Evolutionary conservation across 2,113 vertebrate genomes (phyloP).

Genomic region (Fulmarus glacialis): DNA sequence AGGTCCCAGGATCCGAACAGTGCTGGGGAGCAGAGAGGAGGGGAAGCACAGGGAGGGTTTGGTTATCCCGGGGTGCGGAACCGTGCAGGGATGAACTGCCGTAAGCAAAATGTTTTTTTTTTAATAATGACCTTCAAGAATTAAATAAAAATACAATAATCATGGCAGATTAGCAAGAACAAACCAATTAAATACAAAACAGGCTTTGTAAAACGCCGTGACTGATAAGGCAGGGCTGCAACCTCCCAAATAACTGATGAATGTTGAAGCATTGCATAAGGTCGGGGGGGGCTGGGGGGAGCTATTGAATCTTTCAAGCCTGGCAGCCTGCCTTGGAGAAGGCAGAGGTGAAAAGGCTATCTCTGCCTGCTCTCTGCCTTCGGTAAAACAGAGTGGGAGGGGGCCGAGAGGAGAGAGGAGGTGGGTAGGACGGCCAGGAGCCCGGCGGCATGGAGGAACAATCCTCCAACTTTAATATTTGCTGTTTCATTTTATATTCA

Average conservation of each 20-base stretch:
- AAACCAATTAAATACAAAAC: slow-evolving; percentile 73
- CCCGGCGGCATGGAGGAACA: slow-evolving; percentile 64
- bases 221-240: slow-evolving; percentile 41
- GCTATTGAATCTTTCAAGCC: slow-evolving; percentile 34
- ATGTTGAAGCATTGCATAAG: not conserved
- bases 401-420: not conserved
- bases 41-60: not conserved
- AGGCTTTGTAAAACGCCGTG: slow-evolving; percentile 10
- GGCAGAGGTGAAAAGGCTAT: slow-evolving; percentile 51
- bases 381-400: not conserved
- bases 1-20: not conserved
- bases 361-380: slow-evolving; percentile 45
- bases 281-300: not conserved
- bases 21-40: fast-evolving
- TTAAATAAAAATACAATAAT: slow-evolving; percentile 71
- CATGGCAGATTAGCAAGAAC: slow-evolving; percentile 70
- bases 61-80: not conserved
- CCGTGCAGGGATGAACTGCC: not conserved
- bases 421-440: not conserved
- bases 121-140: slow-evolving; percentile 75
- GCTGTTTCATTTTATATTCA: slow-evolving; percentile 80
- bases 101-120: slow-evolving; percentile 56
- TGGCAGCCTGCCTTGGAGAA: slow-evolving; percentile 16
- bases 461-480: slow-evolving; percentile 78
- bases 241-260: not conserved